These are phyloP conservation scores for Pelodytes ibericus DNA, from an alignment of 2,797 vertebrate species.

Conservation along the genomic window DNA sequence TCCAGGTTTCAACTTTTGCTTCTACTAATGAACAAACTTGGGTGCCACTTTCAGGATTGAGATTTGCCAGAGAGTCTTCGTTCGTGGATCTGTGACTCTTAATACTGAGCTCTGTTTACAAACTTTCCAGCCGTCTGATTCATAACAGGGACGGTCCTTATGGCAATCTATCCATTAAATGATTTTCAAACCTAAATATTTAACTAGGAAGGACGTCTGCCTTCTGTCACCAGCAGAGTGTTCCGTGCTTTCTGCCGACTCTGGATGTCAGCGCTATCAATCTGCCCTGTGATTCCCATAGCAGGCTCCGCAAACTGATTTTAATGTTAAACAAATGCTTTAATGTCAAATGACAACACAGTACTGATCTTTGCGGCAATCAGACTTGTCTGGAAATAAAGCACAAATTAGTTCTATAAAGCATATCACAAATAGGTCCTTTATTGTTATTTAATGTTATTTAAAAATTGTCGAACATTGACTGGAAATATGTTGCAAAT, in stretches of 20 bases:
- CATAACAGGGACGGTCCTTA: slow-evolving; percentile 30
- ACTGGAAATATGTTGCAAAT: too few species aligned
- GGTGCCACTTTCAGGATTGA: too few species aligned
- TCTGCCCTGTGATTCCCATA: slow-evolving; percentile 33
- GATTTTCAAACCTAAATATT: slow-evolving; percentile 51
- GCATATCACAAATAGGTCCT: too few species aligned
- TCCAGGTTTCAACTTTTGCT: too few species aligned
- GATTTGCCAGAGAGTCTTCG: slow-evolving; percentile 20
- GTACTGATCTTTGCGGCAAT: slow-evolving; percentile 7
- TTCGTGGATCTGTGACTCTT: slow-evolving; percentile 26
- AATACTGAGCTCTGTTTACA: slow-evolving; percentile 21
- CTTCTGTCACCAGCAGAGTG: slow-evolving; percentile 41
- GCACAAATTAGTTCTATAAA: too few species aligned
- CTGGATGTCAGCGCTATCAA: slow-evolving; percentile 2
- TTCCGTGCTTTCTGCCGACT: slow-evolving; percentile 6
- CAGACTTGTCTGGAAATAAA: too few species aligned
- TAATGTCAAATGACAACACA: slow-evolving; percentile 5
- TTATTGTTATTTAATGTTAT: too few species aligned
- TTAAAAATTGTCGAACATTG: too few species aligned
- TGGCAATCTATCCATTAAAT: slow-evolving; percentile 41
- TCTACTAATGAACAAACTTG: too few species aligned
- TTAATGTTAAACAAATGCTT: slow-evolving; percentile 9
- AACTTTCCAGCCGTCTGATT: slow-evolving; percentile 6
- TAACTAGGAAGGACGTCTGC: slow-evolving; percentile 45
- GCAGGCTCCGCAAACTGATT: slow-evolving; percentile 28